These are phyloP conservation scores for Drosophila pullipes DNA, from an alignment of 2,888 invertebrate genomes.

Conservation along the genomic window DNA sequence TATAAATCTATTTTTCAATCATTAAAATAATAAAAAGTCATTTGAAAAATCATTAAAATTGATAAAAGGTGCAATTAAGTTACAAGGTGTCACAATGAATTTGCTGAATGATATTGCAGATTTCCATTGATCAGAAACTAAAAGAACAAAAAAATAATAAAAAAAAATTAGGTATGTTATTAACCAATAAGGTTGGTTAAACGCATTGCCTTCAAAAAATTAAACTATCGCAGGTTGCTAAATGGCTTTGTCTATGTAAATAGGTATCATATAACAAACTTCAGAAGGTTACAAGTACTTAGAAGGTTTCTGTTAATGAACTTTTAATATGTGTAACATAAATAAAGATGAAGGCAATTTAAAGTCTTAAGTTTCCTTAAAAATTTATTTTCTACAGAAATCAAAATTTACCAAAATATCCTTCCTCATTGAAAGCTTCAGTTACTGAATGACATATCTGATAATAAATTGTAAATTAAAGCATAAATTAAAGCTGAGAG, in stretches of 20 bases:
- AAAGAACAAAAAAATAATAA: not conserved
- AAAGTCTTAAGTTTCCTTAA: not conserved
- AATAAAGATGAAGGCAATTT: not conserved
- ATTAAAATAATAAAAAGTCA: not conserved
- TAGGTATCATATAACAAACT: not conserved
- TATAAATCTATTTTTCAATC: not conserved
- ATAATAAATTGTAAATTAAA: not conserved
- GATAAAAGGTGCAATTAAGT: not conserved
- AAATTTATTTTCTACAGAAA: not conserved
- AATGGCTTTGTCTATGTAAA: not conserved
- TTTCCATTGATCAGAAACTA: not conserved
- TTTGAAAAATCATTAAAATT: not conserved
- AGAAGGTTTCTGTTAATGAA: not conserved
- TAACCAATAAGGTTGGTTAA: not conserved
- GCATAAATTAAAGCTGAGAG: slow-evolving; percentile 27
- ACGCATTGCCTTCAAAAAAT: not conserved
- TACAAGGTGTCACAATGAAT: not conserved
- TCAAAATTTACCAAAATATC: not conserved
- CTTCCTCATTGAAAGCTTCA: not conserved
- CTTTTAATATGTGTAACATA: not conserved
- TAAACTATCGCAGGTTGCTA: too few species aligned
- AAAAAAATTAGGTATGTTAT: accelerated
- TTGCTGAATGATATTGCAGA: not conserved
- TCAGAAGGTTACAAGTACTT: not conserved
- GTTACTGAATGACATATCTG: slow-evolving; percentile 4